These are phyloP conservation scores for Aleiodes testaceus DNA, from an alignment of 2,888 invertebrate genomes.

Conservation along the genomic window DNA sequence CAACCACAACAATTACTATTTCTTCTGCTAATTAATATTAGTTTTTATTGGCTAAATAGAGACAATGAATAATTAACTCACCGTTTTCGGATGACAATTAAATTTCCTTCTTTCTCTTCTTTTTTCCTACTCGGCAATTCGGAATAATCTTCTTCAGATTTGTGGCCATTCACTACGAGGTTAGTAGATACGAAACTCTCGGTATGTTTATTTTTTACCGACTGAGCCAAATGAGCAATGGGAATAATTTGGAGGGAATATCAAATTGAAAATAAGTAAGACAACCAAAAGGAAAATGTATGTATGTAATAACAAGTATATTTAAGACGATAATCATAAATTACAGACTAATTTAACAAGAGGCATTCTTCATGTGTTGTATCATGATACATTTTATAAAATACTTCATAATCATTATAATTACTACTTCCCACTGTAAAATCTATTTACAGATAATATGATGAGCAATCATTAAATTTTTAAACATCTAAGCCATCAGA, in stretches of 20 bases:
- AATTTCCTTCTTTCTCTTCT: not conserved
- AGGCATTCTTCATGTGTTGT: not conserved
- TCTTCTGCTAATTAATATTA: not conserved
- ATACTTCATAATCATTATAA: not conserved
- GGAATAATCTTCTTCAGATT: not conserved
- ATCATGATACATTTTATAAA: constrained; percentile 5
- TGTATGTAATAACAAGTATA: constrained; percentile 2
- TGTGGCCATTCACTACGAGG: no score
- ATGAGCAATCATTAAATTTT: not conserved
- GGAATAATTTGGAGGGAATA: not conserved
- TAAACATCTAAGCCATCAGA: constrained; percentile 55
- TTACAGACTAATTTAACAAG: constrained; percentile 12
- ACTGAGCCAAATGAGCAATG: no score
- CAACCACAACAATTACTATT: not conserved
- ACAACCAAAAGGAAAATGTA: not conserved
- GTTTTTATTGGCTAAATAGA: not conserved
- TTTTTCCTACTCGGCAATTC: not conserved
- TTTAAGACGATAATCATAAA: not conserved
- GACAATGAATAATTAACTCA: not conserved
- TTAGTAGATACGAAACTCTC: no score
- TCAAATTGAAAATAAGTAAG: not conserved
- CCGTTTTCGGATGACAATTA: not conserved
- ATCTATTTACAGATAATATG: constrained; percentile 43
- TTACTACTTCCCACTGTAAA: constrained; percentile 41
- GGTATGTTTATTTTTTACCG: no score